Evolutionary conservation across 2,797 vertebrate species (phyloP).

Genomic region (Varecia variegata): DNA sequence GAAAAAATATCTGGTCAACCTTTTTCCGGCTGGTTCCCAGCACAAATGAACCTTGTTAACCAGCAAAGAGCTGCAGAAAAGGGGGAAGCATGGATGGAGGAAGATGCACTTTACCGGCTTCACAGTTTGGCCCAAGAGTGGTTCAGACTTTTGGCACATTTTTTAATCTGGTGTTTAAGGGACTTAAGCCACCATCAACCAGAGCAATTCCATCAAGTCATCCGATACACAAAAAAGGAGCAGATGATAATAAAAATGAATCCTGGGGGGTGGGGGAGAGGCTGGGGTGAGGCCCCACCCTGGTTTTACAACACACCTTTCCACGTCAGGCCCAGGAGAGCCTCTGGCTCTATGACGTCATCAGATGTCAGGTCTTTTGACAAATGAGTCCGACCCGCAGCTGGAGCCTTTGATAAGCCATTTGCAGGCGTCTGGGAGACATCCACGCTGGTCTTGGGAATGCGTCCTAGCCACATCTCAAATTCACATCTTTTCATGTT

Average conservation of each 20-base stretch:
- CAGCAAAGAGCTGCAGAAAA: background rate
- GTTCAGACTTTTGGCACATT: background rate
- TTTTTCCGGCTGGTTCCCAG: background rate
- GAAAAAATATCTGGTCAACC: constrained; percentile 32
- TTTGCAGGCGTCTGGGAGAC: constrained; percentile 73
- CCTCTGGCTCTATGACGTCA: constrained; percentile 20
- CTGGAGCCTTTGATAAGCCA: constrained; percentile 75
- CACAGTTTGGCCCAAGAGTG: background rate
- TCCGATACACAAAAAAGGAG: constrained; percentile 14
- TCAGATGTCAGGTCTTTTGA: constrained; percentile 63
- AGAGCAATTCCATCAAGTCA: background rate
- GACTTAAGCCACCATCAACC: background rate
- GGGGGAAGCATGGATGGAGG: background rate
- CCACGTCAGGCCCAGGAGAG: constrained; percentile 35
- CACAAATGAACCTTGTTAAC: background rate
- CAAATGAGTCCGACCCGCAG: constrained; percentile 62
- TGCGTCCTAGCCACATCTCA: constrained; percentile 65
- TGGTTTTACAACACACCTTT: background rate
- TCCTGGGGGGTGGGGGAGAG: rapidly evolving
- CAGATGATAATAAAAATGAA: constrained; percentile 6
- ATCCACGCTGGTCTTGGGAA: constrained; percentile 36
- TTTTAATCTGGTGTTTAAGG: background rate
- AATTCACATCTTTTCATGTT: constrained; percentile 73
- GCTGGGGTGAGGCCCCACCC: background rate
- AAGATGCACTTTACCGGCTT: background rate